Conservation (phyloP, 2,113 vertebrate species). For the Lontra canadensis region DNA sequence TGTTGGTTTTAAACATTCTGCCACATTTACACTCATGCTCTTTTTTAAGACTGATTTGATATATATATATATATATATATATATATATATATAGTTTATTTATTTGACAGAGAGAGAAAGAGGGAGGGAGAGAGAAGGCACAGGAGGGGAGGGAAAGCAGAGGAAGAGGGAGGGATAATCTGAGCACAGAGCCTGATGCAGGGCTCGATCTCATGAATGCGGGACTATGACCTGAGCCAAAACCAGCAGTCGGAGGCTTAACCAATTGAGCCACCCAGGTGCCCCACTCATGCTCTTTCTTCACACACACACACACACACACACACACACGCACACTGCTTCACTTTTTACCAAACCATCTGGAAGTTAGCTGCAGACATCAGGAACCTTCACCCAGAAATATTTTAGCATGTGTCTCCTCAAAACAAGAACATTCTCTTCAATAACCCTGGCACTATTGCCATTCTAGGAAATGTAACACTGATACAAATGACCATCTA, state of each 20-base stretch:
- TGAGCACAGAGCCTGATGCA: neutral
- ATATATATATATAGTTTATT: neutral
- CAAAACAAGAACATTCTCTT: neutral
- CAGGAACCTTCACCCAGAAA: neutral
- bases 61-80: neutral
- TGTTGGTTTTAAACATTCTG: neutral
- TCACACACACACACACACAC: neutral
- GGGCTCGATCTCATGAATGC: neutral
- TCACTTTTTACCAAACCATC: neutral
- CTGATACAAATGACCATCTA: neutral
- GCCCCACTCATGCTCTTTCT: neutral
- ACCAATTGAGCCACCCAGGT: neutral
- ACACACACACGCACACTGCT: neutral
- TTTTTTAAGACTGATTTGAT: neutral
- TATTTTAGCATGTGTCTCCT: neutral
- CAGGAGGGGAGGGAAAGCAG: neutral
- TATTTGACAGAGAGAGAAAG: no score
- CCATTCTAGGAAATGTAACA: neutral
- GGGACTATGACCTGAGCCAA: neutral
- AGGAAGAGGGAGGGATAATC: neutral
- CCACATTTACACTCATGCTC: neutral
- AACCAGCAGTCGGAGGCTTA: neutral
- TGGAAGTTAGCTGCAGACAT: neutral
- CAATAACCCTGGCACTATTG: neutral
- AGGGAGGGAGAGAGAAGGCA: neutral